phyloP scores from a whole-genome alignment of 2,888 invertebrate genomes.

The Rhagophthalmus giganteus region DNA sequence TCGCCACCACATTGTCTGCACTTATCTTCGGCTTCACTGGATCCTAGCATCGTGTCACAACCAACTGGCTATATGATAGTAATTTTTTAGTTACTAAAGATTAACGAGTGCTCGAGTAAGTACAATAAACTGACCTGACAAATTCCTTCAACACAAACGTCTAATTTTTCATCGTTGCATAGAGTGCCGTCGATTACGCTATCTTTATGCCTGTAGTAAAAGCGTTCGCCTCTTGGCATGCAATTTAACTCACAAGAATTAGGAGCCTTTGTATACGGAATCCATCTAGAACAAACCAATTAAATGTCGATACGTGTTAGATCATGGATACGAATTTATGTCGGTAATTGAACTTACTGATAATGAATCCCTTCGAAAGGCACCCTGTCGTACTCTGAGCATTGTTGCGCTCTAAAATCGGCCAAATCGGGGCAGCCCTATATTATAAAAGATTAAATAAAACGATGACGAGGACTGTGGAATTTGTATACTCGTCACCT shows the following conservation, averaged over 20 bases:
- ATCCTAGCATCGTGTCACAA: constrained; percentile 93
- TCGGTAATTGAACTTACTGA: constrained; percentile 77
- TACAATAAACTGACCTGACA: constrained; percentile 72
- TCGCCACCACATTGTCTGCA: constrained; percentile 93
- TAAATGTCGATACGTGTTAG: too few relatives aligned
- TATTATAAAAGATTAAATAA: constrained; percentile 30
- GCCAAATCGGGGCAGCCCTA: constrained; percentile 78
- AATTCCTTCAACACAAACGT: constrained; percentile 92
- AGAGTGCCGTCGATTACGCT: constrained; percentile 84
- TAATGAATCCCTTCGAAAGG: constrained; percentile 82
- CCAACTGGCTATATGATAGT: constrained; percentile 73
- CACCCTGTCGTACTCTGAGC: constrained; percentile 78
- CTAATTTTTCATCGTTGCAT: constrained; percentile 78
- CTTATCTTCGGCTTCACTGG: constrained; percentile 81
- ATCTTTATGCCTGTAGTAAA: constrained; percentile 84
- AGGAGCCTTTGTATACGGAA: constrained; percentile 83
- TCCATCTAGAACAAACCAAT: constrained; percentile 65
- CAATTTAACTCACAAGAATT: constrained; percentile 95
- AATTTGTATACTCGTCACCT: constrained; percentile 57
- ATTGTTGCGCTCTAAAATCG: constrained; percentile 90
- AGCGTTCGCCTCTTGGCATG: constrained; percentile 87
- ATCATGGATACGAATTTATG: too few relatives aligned
- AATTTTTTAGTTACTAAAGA: background rate
- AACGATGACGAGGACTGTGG: background rate
- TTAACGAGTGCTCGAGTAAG: too few relatives aligned